Evolutionary conservation across 2,888 invertebrate species (phyloP).

Genomic region (Linnaemya vulpina): DNA sequence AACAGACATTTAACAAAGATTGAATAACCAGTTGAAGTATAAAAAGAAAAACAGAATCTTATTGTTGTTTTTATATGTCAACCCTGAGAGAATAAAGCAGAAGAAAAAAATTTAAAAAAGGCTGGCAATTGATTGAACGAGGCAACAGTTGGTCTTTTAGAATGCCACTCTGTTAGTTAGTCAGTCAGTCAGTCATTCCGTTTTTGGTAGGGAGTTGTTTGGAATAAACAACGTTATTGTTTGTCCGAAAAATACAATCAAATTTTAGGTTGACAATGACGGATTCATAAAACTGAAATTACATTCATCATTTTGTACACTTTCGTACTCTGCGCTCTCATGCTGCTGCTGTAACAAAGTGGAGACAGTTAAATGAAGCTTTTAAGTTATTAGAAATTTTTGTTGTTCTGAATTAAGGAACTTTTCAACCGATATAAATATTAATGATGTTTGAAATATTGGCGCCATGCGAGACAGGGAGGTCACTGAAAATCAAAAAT

Average conservation of each 20-base stretch:
- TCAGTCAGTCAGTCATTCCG: no score
- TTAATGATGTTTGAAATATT: constrained; percentile 68
- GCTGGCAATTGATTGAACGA: constrained; percentile 61
- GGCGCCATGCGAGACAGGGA: constrained; percentile 64
- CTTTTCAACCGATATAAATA: constrained; percentile 29
- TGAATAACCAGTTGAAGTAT: constrained; percentile 50
- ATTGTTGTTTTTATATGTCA: constrained; percentile 68
- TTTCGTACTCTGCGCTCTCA: neutral
- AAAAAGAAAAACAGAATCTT: constrained; percentile 54
- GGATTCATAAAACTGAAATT: constrained; percentile 64
- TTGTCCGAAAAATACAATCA: neutral
- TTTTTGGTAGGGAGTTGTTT: constrained; percentile 3
- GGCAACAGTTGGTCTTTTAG: constrained; percentile 70
- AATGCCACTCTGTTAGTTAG: constrained; percentile 5
- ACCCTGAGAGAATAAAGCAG: constrained; percentile 57
- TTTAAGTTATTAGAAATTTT: constrained; percentile 62
- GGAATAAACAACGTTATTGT: neutral
- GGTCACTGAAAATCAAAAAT: constrained; percentile 55
- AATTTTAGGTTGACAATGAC: constrained; percentile 67
- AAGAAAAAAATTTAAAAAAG: constrained; percentile 4
- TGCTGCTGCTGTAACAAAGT: constrained; percentile 26
- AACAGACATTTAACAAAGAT: constrained; percentile 54
- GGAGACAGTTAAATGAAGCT: constrained; percentile 65
- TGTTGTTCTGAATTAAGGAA: constrained; percentile 16
- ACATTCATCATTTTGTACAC: constrained; percentile 58